Evolutionary conservation across 2,797 vertebrate species (phyloP).

Genomic region (Gastrophryne carolinensis): DNA sequence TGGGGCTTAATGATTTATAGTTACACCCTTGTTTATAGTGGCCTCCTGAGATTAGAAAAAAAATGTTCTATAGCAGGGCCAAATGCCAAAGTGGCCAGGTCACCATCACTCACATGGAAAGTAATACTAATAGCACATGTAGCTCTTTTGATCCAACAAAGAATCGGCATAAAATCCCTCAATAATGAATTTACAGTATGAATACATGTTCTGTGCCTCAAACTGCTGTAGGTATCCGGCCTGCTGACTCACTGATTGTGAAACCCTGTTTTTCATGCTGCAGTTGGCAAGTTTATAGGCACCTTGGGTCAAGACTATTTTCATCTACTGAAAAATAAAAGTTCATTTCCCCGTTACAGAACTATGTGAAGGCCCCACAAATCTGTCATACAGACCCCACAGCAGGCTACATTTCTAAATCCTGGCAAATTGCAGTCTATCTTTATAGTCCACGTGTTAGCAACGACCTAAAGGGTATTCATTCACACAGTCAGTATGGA

Average conservation of each 20-base stretch:
- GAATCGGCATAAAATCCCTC: background rate
- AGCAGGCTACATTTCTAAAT: slow-evolving; percentile 18
- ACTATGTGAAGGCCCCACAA: slow-evolving; percentile 33
- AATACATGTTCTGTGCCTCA: slow-evolving; percentile 20
- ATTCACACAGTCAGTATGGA: slow-evolving; percentile 7
- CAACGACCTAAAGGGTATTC: slow-evolving; percentile 20
- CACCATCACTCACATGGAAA: background rate
- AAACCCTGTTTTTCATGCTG: slow-evolving; percentile 36
- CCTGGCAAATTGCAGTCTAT: slow-evolving; percentile 18
- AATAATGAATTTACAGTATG: slow-evolving; percentile 27
- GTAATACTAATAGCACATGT: background rate
- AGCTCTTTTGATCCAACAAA: background rate
- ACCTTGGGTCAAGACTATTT: slow-evolving; percentile 47
- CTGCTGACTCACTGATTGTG: slow-evolving; percentile 34
- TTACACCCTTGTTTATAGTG: too few relatives aligned
- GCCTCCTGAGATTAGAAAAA: too few relatives aligned
- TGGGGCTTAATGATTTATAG: too few relatives aligned
- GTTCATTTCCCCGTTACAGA: slow-evolving; percentile 27
- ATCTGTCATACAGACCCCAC: slow-evolving; percentile 39
- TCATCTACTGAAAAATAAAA: slow-evolving; percentile 32
- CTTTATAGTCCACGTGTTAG: slow-evolving; percentile 13
- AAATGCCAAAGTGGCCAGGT: background rate
- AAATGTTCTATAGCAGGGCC: too few relatives aligned
- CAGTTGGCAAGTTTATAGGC: slow-evolving; percentile 46
- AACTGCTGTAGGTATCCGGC: slow-evolving; percentile 38